Evolutionary conservation across 2,888 invertebrate species (phyloP).

Genomic region (Bellardia pandia): DNA sequence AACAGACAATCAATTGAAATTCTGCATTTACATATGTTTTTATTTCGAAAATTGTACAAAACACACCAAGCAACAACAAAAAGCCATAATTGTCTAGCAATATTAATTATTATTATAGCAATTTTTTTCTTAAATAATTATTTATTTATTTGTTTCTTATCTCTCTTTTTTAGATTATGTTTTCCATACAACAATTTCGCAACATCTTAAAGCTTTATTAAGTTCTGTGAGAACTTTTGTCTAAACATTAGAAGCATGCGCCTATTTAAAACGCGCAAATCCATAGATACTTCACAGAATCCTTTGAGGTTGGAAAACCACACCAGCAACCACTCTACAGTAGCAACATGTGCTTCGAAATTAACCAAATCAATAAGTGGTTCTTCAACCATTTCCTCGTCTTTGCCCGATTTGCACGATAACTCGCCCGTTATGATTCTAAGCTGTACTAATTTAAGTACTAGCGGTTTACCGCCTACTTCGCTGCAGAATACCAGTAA

Average conservation of each 20-base stretch:
- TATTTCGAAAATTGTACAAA: not conserved
- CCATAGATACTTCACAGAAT: constrained; percentile 80
- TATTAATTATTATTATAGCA: constrained; percentile 52
- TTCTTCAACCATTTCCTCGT: constrained; percentile 82
- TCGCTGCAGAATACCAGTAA: constrained; percentile 62
- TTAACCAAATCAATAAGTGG: constrained; percentile 78
- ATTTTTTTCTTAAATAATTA: constrained; percentile 14
- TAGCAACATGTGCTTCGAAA: constrained; percentile 78
- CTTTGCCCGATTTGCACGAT: constrained; percentile 83
- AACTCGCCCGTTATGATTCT: constrained; percentile 83
- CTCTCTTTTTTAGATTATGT: constrained; percentile 57
- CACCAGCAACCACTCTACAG: constrained; percentile 56
- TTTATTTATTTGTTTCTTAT: not conserved
- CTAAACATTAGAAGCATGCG: constrained; percentile 78
- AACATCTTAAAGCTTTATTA: constrained; percentile 63
- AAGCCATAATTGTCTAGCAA: not conserved
- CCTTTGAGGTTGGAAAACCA: constrained; percentile 58
- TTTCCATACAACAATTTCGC: constrained; percentile 58
- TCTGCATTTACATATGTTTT: constrained; percentile 8
- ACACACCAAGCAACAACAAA: not conserved
- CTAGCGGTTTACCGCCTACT: constrained; percentile 76
- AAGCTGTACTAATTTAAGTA: constrained; percentile 82
- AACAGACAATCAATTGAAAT: constrained; percentile 54
- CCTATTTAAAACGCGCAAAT: constrained; percentile 84
- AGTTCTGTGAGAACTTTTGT: constrained; percentile 60